Evolutionary conservation across 2,113 vertebrate genomes (phyloP).

Genomic region (Cricetomys ansorgei): DNA sequence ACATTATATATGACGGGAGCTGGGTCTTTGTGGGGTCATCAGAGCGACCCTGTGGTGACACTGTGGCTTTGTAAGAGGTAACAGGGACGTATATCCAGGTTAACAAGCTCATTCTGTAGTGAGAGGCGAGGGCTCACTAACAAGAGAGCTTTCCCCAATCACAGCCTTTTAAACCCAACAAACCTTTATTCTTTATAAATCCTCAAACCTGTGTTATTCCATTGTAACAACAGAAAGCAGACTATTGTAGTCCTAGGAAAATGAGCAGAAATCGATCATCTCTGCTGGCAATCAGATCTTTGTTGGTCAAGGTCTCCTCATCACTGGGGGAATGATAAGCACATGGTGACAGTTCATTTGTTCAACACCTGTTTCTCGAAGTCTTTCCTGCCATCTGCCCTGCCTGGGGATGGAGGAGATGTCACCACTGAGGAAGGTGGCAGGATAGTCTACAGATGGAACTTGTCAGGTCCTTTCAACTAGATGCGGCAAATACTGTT

Average conservation of each 20-base stretch:
- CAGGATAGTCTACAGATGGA: not conserved
- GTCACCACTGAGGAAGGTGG: no score
- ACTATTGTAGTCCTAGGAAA: not conserved
- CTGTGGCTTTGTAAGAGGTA: not conserved
- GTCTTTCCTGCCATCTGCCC: accelerated
- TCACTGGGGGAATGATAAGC: not conserved
- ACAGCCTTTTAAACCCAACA: not conserved
- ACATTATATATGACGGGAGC: not conserved
- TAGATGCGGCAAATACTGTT: not conserved
- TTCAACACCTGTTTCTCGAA: not conserved
- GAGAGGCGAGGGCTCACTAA: not conserved
- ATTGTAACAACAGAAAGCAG: not conserved
- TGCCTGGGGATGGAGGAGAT: accelerated
- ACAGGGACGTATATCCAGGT: not conserved
- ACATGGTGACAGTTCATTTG: not conserved
- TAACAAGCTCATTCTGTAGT: not conserved
- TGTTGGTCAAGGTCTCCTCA: not conserved
- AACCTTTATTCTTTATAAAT: not conserved
- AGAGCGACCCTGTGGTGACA: not conserved
- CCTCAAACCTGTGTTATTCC: not conserved
- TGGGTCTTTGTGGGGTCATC: not conserved
- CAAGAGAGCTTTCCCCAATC: not conserved
- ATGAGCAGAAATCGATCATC: not conserved
- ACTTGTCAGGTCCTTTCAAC: no score
- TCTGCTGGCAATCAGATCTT: not conserved